These are phyloP conservation scores for Ia io DNA, from an alignment of 2,113 vertebrate species.

Conservation along the genomic window DNA sequence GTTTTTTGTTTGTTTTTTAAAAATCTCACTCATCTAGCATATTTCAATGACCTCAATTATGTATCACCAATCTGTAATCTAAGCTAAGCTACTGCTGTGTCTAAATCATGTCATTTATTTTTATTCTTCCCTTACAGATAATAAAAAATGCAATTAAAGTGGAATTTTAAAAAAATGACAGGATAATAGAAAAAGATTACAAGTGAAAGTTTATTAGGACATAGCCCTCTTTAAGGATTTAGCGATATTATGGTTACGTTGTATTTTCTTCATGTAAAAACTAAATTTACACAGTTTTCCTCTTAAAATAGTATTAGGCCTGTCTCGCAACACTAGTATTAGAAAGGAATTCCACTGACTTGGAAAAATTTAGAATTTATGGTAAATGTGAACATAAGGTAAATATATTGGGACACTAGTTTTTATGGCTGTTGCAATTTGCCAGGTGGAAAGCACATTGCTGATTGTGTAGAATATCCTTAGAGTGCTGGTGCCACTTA, in stretches of 20 bases:
- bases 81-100: background rate
- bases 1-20: background rate
- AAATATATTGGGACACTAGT: background rate
- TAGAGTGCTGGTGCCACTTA: background rate
- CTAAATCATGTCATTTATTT: conserved; percentile 44
- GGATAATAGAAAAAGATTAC: conserved; percentile 6
- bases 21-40: background rate
- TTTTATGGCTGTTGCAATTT: background rate
- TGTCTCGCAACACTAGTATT: background rate
- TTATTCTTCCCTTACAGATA: conserved; percentile 1
- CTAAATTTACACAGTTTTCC: conserved; percentile 4
- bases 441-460: background rate
- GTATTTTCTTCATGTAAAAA: background rate
- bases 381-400: background rate
- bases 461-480: background rate
- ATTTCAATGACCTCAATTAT: background rate
- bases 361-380: background rate
- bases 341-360: background rate
- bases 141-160: conserved; percentile 51
- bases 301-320: background rate
- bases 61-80: background rate
- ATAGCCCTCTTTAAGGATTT: background rate
- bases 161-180: conserved; percentile 44
- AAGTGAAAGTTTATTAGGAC: background rate
- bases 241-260: background rate